These are phyloP conservation scores for Scrobipalpa atriplicella DNA, from an alignment of 2,888 invertebrate species.

Conservation along the genomic window DNA sequence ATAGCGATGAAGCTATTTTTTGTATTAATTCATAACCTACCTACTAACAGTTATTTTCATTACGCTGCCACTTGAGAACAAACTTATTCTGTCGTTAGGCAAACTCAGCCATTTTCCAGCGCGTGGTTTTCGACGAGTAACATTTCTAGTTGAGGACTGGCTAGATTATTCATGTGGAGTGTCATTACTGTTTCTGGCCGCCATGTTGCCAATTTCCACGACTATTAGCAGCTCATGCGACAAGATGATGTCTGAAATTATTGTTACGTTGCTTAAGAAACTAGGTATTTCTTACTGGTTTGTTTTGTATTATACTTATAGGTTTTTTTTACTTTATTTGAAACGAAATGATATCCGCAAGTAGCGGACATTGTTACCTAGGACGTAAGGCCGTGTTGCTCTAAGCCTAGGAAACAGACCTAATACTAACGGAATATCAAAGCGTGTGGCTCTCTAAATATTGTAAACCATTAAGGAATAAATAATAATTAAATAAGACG, in stretches of 20 bases:
- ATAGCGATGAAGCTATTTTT: not conserved
- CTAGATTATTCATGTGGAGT: conserved; percentile 29
- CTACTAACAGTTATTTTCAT: not conserved
- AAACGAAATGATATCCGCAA: too few relatives aligned
- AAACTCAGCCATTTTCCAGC: conserved; percentile 1
- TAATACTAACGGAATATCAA: too few relatives aligned
- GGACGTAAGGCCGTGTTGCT: too few relatives aligned
- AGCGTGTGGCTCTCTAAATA: too few relatives aligned
- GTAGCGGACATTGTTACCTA: too few relatives aligned
- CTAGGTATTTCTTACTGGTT: too few relatives aligned
- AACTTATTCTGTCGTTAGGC: not conserved
- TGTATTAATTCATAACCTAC: not conserved
- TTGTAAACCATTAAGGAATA: too few relatives aligned
- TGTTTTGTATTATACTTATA: too few relatives aligned
- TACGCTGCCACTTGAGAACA: not conserved
- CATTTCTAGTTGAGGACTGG: conserved; percentile 22
- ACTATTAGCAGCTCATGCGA: conserved; percentile 30
- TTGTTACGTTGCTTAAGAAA: too few relatives aligned
- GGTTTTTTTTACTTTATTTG: too few relatives aligned
- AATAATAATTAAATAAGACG: too few relatives aligned
- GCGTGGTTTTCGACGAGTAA: not conserved
- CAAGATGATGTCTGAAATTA: not conserved
- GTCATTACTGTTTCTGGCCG: conserved; percentile 23
- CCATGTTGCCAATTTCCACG: conserved; percentile 31
- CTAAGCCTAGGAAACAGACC: too few relatives aligned